A percentile compares a stretch with the other conserved stretches of the same genome.
Evolutionary conservation across 2,888 invertebrate species (phyloP).

Genomic region (Hoplodrina ambigua): DNA sequence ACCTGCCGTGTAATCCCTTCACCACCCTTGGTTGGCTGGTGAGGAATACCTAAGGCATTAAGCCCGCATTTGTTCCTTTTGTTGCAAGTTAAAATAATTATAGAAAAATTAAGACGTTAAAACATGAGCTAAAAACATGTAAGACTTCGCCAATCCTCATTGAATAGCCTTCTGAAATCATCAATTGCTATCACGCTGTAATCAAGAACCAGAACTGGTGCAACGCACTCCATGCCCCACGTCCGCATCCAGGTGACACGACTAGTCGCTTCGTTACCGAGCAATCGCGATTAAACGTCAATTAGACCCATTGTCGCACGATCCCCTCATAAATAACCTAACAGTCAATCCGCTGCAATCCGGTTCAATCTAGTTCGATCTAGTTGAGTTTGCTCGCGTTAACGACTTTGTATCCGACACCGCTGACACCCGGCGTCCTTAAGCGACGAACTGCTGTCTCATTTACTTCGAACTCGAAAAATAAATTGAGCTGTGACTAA

Average conservation of each 20-base stretch:
- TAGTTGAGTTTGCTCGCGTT: conserved; percentile 65
- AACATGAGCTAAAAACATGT: not conserved
- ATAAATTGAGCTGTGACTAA: conserved; percentile 58
- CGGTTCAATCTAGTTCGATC: conserved; percentile 65
- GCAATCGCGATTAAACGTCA: conserved; percentile 85
- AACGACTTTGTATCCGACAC: conserved; percentile 68
- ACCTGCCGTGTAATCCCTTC: no score
- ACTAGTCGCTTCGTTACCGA: conserved; percentile 78
- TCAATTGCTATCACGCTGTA: conserved; percentile 38
- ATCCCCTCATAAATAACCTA: conserved; percentile 80
- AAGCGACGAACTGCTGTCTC: conserved; percentile 69
- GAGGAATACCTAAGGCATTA: no score
- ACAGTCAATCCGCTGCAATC: conserved; percentile 74
- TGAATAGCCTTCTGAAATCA: conserved; percentile 23
- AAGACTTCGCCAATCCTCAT: not conserved
- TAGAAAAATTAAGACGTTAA: not conserved
- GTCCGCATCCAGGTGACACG: conserved; percentile 65
- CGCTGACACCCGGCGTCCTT: conserved; percentile 67
- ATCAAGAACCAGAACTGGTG: conserved; percentile 41
- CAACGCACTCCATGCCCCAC: conserved; percentile 42
- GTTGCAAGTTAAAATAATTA: no score
- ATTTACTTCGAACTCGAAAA: conserved; percentile 66
- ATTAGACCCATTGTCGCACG: conserved; percentile 86
- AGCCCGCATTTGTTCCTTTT: no score
- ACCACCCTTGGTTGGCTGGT: no score